Conservation (phyloP, 2,113 vertebrate genomes). For the Chloropsis hardwickii region DNA sequence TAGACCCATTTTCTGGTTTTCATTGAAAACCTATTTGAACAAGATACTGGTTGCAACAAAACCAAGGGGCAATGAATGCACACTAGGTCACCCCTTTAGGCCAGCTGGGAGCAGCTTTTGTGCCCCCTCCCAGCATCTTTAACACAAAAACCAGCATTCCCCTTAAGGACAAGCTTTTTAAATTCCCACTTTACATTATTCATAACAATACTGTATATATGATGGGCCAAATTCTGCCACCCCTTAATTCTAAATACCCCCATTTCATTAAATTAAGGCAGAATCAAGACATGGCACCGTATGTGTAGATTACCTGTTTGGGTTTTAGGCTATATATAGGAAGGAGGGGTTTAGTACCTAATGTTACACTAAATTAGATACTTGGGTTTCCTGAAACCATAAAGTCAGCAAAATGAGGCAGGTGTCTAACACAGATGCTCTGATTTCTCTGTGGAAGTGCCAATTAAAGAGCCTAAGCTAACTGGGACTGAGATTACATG, state of each 20-base stretch:
- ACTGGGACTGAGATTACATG: neutral
- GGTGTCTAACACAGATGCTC: neutral
- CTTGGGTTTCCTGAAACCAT: neutral
- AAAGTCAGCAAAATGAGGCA: neutral
- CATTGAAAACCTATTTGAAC: neutral
- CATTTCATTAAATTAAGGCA: neutral
- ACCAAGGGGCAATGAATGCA: neutral
- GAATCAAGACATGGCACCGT: neutral
- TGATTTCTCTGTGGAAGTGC: neutral
- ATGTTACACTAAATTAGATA: neutral
- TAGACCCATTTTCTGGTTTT: neutral
- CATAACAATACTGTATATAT: neutral
- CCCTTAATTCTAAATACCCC: neutral
- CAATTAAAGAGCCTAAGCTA: neutral
- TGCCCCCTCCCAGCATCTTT: neutral
- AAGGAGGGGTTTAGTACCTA: neutral
- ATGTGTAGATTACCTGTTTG: neutral
- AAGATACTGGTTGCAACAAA: neutral
- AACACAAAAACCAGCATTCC: neutral
- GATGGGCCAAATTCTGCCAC: neutral
- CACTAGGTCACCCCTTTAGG: rapidly evolving
- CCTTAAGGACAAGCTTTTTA: neutral
- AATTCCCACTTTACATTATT: neutral
- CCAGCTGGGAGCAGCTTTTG: neutral
- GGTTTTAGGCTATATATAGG: neutral